These are phyloP conservation scores for Paguma larvata DNA, from an alignment of 2,797 vertebrate genomes.

Conservation along the genomic window DNA sequence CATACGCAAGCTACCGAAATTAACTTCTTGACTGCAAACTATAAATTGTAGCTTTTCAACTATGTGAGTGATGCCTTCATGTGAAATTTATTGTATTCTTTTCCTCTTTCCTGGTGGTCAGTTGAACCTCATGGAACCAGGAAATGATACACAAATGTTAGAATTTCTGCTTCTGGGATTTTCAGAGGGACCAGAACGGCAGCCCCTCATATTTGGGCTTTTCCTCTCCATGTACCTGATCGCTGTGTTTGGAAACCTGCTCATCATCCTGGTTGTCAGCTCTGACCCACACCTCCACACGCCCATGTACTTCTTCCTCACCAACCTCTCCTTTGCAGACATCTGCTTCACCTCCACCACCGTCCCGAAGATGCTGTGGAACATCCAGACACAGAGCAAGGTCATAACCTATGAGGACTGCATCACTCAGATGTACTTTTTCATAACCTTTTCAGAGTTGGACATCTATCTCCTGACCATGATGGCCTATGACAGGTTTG, in stretches of 20 bases:
- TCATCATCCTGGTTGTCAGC: neutral
- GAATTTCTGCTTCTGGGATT: neutral
- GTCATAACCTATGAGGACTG: neutral
- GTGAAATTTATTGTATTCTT: neutral
- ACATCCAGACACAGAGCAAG: neutral
- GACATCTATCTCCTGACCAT: neutral
- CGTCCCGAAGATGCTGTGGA: neutral
- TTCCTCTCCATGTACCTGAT: neutral
- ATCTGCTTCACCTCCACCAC: neutral
- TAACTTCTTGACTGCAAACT: neutral
- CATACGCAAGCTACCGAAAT: neutral
- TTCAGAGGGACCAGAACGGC: neutral
- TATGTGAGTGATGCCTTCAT: neutral
- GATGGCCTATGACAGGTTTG: slow-evolving; percentile 73
- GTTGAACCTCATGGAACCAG: too few relatives aligned
- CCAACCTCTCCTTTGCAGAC: neutral
- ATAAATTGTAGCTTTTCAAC: neutral
- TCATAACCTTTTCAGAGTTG: neutral
- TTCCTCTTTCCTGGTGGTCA: too few relatives aligned
- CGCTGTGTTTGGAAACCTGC: neutral
- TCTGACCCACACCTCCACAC: neutral
- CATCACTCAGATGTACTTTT: neutral
- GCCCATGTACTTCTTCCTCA: neutral
- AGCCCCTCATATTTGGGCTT: neutral
- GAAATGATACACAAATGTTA: too few relatives aligned